Percentiles rank a stretch among this genome's conserved stretches.
phyloP scores from a whole-genome alignment of 1,140 invertebrate species.

The Vanessa tameamea region DNA sequence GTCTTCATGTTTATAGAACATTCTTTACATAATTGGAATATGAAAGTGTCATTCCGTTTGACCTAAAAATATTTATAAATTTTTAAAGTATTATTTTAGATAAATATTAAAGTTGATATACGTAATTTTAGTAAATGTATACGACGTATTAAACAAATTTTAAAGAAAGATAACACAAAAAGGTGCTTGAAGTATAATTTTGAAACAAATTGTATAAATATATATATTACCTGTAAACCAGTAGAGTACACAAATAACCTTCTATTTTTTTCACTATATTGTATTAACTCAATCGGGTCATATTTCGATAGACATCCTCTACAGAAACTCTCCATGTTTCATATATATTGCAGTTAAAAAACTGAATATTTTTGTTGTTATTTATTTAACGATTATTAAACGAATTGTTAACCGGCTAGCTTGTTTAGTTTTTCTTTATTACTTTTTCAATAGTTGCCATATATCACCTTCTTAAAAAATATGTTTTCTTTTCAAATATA shows the following conservation, averaged over 20 bases:
- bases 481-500: too few species aligned
- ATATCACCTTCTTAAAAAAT: too few species aligned
- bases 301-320: constrained; percentile 62
- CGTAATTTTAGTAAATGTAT: not conserved
- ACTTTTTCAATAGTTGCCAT: too few species aligned
- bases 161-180: too few species aligned
- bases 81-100: not conserved
- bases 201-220: not conserved
- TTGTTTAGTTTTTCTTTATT: too few species aligned
- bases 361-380: not conserved
- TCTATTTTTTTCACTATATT: constrained; percentile 68
- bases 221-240: constrained; percentile 59
- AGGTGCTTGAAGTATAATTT: too few species aligned
- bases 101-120: constrained; percentile 2
- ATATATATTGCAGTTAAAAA: not conserved
- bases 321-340: constrained; percentile 61
- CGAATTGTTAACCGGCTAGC: too few species aligned
- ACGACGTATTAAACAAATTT: too few species aligned
- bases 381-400: too few species aligned
- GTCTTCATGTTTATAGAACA: constrained; percentile 46
- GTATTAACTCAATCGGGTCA: constrained; percentile 55
- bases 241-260: constrained; percentile 69
- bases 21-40: constrained; percentile 69
- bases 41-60: constrained; percentile 62
- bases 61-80: constrained; percentile 51